A percentile compares a stretch with the other conserved stretches of the same genome.
Conservation (phyloP, 2,113 vertebrate genomes). For the Clarias gariepinus region DNA sequence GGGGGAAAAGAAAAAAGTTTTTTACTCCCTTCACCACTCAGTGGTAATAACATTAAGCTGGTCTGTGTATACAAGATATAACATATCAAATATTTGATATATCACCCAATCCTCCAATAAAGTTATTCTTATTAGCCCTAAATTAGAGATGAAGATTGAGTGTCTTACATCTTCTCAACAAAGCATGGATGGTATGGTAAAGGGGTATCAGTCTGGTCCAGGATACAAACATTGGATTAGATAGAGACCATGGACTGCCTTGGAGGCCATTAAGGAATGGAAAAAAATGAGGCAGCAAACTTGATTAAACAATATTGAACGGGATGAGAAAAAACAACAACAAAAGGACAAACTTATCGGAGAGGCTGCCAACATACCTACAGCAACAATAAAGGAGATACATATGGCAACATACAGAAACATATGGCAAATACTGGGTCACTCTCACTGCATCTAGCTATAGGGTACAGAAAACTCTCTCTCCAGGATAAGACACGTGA, state of each 20-base stretch:
- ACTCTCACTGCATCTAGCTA: not conserved
- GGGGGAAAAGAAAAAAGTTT: no score
- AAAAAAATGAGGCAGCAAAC: not conserved
- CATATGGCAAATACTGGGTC: not conserved
- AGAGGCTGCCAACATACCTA: not conserved
- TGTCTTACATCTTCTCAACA: not conserved
- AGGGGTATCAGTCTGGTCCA: not conserved
- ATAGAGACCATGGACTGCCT: not conserved
- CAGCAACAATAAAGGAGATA: not conserved
- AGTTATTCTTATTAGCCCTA: not conserved
- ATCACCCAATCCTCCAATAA: no score
- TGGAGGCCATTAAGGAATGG: not conserved
- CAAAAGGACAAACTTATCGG: not conserved
- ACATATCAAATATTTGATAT: no score
- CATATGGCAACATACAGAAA: no score
- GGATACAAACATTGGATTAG: not conserved
- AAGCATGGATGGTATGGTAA: not conserved
- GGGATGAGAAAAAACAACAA: not conserved
- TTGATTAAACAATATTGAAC: no score
- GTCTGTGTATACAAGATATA: no score
- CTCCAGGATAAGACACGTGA: not conserved
- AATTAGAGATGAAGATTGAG: not conserved
- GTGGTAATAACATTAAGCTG: no score
- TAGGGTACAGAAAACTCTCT: not conserved
- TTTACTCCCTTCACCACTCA: no score